These are phyloP conservation scores for Aselliscus stoliczkanus DNA, from an alignment of 2,797 vertebrate species.

Conservation along the genomic window DNA sequence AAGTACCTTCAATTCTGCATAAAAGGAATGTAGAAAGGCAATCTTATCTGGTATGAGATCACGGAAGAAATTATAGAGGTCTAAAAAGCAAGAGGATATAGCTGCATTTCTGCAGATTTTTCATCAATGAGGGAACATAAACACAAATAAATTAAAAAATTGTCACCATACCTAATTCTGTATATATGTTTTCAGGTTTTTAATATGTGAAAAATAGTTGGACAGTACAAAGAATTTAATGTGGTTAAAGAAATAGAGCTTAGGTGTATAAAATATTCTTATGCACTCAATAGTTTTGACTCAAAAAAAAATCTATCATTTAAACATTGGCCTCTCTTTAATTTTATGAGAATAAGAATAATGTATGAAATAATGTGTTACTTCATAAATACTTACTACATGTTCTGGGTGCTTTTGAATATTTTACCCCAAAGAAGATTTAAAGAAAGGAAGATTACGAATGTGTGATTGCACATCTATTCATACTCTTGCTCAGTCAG, in stretches of 20 bases:
- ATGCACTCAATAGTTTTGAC: background rate
- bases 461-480: slow-evolving; percentile 10
- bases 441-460: slow-evolving; percentile 13
- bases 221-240: background rate
- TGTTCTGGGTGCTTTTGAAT: slow-evolving; percentile 13
- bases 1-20: background rate
- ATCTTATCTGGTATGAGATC: background rate
- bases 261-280: background rate
- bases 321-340: background rate
- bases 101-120: background rate
- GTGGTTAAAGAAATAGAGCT: background rate
- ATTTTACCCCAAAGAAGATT: background rate
- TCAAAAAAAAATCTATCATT: background rate
- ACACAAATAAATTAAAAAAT: background rate
- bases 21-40: background rate
- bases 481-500: slow-evolving; percentile 36
- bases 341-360: slow-evolving; percentile 27
- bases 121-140: background rate
- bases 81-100: background rate
- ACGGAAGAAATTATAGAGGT: background rate
- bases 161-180: background rate
- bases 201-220: background rate
- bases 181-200: background rate
- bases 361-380: background rate
- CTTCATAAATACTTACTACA: slow-evolving; percentile 3